A percentile compares a stretch with the other conserved stretches of the same genome.
phyloP scores from a whole-genome alignment of 1,140 invertebrate species.

The Drosophila burlai region DNA sequence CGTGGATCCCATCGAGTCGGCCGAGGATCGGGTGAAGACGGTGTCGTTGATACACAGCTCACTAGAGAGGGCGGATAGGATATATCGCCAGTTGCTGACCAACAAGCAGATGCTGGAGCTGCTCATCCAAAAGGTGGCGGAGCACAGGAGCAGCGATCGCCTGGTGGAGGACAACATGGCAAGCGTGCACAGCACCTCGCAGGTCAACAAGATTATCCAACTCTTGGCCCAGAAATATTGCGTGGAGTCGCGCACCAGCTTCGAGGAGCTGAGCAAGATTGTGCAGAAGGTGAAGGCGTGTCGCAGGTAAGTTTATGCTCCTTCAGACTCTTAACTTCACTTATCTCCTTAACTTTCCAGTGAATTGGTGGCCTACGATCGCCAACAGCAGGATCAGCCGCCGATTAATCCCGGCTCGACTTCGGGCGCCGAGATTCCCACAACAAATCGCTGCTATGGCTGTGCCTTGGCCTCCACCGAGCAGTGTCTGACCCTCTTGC shows the following conservation, averaged over 20 bases:
- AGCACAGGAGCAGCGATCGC: conserved; percentile 81
- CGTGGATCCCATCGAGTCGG: conserved; percentile 98
- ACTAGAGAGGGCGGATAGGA: conserved; percentile 97
- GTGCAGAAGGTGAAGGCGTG: conserved; percentile 96
- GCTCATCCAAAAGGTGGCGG: conserved; percentile 82
- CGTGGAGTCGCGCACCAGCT: conserved; percentile 96
- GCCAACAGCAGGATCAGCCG: conserved; percentile 89
- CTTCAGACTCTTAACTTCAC: neutral
- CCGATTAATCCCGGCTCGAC: conserved; percentile 15
- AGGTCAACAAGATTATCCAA: conserved; percentile 94
- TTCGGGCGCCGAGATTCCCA: conserved; percentile 47
- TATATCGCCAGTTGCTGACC: conserved; percentile 95
- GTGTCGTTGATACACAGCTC: conserved; percentile 95
- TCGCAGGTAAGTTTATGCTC: conserved; percentile 85
- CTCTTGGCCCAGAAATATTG: conserved; percentile 96
- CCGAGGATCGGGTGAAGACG: conserved; percentile 98
- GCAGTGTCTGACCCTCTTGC: conserved; percentile 96
- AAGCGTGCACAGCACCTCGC: conserved; percentile 86
- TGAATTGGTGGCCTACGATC: conserved; percentile 96
- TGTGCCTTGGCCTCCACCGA: conserved; percentile 95
- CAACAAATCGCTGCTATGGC: conserved; percentile 91
- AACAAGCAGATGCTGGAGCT: conserved; percentile 95
- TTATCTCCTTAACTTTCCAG: conserved; percentile 77
- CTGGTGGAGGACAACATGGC: conserved; percentile 85
- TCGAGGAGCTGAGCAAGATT: conserved; percentile 98